phyloP scores from a whole-genome alignment of 2,113 vertebrate species.

The Platysternon megacephalum region DNA sequence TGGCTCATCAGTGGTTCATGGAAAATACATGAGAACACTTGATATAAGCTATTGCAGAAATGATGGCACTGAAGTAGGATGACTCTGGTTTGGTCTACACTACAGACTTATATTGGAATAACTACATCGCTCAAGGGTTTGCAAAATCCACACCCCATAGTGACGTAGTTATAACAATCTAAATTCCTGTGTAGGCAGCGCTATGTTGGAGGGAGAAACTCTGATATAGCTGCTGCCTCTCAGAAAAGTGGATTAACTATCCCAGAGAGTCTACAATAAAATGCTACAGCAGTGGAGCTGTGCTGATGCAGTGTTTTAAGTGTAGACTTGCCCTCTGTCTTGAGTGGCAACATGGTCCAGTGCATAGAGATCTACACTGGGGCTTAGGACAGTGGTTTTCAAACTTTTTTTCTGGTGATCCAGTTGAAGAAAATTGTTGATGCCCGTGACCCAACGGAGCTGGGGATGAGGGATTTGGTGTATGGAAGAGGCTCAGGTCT shows the following conservation, averaged over 20 bases:
- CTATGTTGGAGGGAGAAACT: neutral
- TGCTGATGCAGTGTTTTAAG: neutral
- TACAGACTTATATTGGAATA: neutral
- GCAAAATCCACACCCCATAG: neutral
- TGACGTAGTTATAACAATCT: neutral
- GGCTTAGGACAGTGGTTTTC: neutral
- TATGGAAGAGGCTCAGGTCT: too few relatives aligned
- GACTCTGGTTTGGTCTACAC: neutral
- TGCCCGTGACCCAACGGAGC: too few relatives aligned
- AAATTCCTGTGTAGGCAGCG: neutral
- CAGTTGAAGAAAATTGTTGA: too few relatives aligned
- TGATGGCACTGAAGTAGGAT: neutral
- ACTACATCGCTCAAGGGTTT: neutral
- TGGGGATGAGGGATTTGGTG: too few relatives aligned
- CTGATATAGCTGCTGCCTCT: neutral
- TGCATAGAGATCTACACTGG: neutral
- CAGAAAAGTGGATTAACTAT: neutral
- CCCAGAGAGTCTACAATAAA: neutral
- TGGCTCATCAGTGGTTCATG: neutral
- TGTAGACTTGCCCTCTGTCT: neutral
- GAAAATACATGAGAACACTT: neutral
- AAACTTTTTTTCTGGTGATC: too few relatives aligned
- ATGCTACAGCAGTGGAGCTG: neutral
- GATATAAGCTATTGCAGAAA: neutral
- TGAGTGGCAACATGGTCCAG: neutral